phyloP scores from a whole-genome alignment of 2,888 invertebrate species.

The Congeria kusceri region DNA sequence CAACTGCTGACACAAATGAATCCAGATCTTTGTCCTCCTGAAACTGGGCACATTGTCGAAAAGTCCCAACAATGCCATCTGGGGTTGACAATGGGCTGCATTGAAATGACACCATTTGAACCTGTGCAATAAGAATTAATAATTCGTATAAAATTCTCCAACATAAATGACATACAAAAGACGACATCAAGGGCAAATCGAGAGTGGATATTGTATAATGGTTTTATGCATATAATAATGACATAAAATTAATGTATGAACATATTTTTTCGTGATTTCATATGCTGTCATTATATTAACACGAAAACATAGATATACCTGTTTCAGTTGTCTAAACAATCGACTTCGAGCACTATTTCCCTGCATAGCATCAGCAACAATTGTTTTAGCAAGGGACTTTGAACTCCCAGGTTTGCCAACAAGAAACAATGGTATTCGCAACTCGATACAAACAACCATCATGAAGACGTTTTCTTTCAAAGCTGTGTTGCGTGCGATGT shows the following conservation, averaged over 20 bases:
- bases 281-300: too few species aligned
- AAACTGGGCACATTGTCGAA: slow-evolving; percentile 80
- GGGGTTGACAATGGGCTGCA: slow-evolving; percentile 83
- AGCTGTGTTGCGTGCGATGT: slow-evolving; percentile 67
- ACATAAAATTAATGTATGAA: too few species aligned
- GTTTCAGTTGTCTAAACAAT: slow-evolving; percentile 78
- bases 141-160: not conserved
- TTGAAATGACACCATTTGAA: slow-evolving; percentile 83
- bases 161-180: not conserved
- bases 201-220: too few species aligned
- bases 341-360: slow-evolving; percentile 75
- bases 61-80: slow-evolving; percentile 81
- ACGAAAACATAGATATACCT: slow-evolving; percentile 59
- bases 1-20: slow-evolving; percentile 81
- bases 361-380: slow-evolving; percentile 82
- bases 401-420: slow-evolving; percentile 85
- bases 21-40: slow-evolving; percentile 78
- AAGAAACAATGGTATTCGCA: slow-evolving; percentile 83
- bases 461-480: slow-evolving; percentile 84
- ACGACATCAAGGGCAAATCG: too few species aligned
- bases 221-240: too few species aligned
- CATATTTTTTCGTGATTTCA: too few species aligned
- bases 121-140: slow-evolving; percentile 54
- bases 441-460: slow-evolving; percentile 83
- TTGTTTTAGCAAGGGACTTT: slow-evolving; percentile 83